phyloP scores from a whole-genome alignment of 2,888 invertebrate species.

The Drosophila macrospina region DNA sequence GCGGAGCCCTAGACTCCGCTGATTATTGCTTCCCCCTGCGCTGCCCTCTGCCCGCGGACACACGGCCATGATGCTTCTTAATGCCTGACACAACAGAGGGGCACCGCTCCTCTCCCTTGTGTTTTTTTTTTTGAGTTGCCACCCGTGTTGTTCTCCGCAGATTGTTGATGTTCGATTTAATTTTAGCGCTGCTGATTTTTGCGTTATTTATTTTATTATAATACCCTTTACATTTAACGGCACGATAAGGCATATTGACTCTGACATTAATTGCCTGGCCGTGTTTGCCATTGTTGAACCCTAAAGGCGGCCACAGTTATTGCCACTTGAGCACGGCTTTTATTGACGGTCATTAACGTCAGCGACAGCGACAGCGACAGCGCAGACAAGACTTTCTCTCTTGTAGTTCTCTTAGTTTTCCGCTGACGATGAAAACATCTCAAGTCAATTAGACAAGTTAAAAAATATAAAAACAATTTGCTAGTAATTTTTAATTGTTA shows the following conservation, averaged over 20 bases:
- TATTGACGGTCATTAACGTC: slow-evolving; percentile 80
- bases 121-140: slow-evolving; percentile 47
- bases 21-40: slow-evolving; percentile 19
- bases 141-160: slow-evolving; percentile 57
- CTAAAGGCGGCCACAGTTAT: slow-evolving; percentile 50
- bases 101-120: slow-evolving; percentile 15
- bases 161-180: slow-evolving; percentile 79
- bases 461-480: slow-evolving; percentile 2
- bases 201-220: slow-evolving; percentile 80
- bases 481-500: slow-evolving; percentile 17
- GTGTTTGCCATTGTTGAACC: slow-evolving; percentile 46
- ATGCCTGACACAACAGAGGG: slow-evolving; percentile 25
- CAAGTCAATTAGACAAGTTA: slow-evolving; percentile 21
- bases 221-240: slow-evolving; percentile 79
- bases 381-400: slow-evolving; percentile 11
- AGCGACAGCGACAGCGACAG: slow-evolving; percentile 45
- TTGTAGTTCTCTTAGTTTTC: slow-evolving; percentile 20
- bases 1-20: slow-evolving; percentile 3
- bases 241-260: slow-evolving; percentile 79
- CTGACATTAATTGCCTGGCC: slow-evolving; percentile 74
- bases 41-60: not conserved
- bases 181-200: slow-evolving; percentile 76
- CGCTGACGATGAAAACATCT: not conserved
- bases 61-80: slow-evolving; percentile 27
- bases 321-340: slow-evolving; percentile 76